Evolutionary conservation across 2,797 vertebrate species (phyloP).

Genomic region (Eulemur albifrons): DNA sequence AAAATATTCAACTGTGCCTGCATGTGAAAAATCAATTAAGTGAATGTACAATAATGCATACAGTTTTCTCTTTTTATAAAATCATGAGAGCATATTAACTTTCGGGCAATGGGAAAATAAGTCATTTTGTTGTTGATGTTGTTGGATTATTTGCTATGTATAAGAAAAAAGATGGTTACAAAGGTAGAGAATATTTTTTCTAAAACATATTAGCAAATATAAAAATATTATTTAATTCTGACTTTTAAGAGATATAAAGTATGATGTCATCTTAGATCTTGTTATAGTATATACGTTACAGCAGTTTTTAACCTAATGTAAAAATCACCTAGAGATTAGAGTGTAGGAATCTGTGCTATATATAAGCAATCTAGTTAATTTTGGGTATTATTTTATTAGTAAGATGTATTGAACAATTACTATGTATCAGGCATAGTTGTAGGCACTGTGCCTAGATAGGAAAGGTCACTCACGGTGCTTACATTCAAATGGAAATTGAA

Average conservation of each 20-base stretch:
- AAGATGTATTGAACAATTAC: not conserved
- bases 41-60: not conserved
- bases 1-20: conserved; percentile 41
- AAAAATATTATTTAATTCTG: not conserved
- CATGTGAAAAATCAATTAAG: conserved; percentile 55
- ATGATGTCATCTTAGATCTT: not conserved
- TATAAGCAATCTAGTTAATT: not conserved
- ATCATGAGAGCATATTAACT: conserved; percentile 41
- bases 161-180: not conserved
- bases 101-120: conserved; percentile 30
- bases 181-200: not conserved
- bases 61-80: conserved; percentile 39
- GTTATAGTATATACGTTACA: not conserved
- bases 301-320: not conserved
- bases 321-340: not conserved
- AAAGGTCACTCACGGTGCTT: not conserved
- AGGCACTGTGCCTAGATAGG: not conserved
- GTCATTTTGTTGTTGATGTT: conserved; percentile 3
- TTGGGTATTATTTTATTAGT: not conserved
- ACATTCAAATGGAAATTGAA: not conserved
- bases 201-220: conserved; percentile 27
- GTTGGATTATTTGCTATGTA: not conserved
- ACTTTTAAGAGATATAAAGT: conserved; percentile 9
- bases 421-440: not conserved
- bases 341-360: not conserved